Evolutionary conservation across 2,888 invertebrate species (phyloP), one percentile per base, ranked within the genome.

Genomic region (Ichneumon xanthorius): DNA sequence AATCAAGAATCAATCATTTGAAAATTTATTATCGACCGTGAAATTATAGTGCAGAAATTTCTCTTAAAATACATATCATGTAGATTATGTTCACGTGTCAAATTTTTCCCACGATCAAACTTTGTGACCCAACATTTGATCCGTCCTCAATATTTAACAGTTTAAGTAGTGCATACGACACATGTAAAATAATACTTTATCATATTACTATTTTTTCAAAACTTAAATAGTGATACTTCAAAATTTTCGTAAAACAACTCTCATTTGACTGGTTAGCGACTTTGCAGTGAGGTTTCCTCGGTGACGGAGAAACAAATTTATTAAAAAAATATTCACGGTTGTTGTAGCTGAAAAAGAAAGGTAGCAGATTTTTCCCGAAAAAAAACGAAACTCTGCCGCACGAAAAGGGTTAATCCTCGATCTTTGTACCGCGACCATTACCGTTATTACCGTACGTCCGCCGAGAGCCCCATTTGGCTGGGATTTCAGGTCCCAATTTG

Each of bases 401-500:
- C 26, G 58, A 22, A 61, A 58, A 22, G 63, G 30, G 63, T 80
- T 73, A 80, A 63, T 53, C 33, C 26, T n/a, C 67, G 55, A 58
- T 50, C 48, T 76, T 55, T 75, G 65, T 33, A 55, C 58, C 71
- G 65, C 16, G 26, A 61, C 65, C 75, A 37, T 82, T 75, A 85
- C 73, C 73, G 63, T 86, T 80, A 80, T 83, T 80, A 73, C 63
- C 63, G 76, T 80, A 30, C 19, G 71, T 73, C 65, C 65, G 61
- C 70, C 71, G 53, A 75, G 53, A 78, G 68, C 85, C 33, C 63
- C 80, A 87, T 87, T 87, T 87, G 86, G 85, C 82, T 75, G 75
- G 80, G 73, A 30, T 50, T 81, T 30, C 70, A 45, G 58, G 85
- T 88, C 88, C 89, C 90, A 89, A 91, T 92, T 91, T 90, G 87